phyloP scores from a whole-genome alignment of 2,113 vertebrate genomes.

The Lota lota region DNA sequence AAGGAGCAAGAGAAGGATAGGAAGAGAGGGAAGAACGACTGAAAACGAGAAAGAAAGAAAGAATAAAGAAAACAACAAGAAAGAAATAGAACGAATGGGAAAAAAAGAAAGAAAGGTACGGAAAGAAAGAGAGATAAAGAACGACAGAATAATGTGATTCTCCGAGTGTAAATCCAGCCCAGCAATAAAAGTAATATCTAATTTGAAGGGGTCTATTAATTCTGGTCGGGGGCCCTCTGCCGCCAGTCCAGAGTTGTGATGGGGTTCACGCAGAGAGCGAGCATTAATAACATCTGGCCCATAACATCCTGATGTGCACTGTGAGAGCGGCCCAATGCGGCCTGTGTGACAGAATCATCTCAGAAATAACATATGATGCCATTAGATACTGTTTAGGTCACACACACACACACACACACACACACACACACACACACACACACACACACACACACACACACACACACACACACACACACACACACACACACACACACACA shows the following conservation, averaged over 20 bases:
- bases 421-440: constrained; percentile 48
- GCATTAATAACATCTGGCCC: constrained; percentile 50
- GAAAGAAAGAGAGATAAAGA: background rate
- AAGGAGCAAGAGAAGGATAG: no score
- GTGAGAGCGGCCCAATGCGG: constrained; percentile 4
- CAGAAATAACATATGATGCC: constrained; percentile 43
- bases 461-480: constrained; percentile 34
- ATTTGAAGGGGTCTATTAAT: constrained; percentile 50
- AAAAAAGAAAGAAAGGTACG: background rate
- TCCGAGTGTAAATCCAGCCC: constrained; percentile 36
- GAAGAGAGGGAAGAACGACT: background rate
- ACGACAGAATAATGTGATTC: constrained; percentile 24
- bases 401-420: background rate
- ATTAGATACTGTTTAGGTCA: constrained; percentile 52
- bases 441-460: constrained; percentile 45
- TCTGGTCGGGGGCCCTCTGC: constrained; percentile 31
- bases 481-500: constrained; percentile 1
- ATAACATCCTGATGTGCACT: constrained; percentile 23
- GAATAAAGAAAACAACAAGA: no score
- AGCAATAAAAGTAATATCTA: constrained; percentile 48
- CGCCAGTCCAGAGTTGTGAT: constrained; percentile 24
- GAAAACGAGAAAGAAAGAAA: background rate
- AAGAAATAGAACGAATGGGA: no score
- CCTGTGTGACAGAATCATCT: constrained; percentile 39
- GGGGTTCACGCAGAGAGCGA: constrained; percentile 48